phyloP scores from a whole-genome alignment of 2,888 invertebrate genomes.

The Philhelius pedissequus region DNA sequence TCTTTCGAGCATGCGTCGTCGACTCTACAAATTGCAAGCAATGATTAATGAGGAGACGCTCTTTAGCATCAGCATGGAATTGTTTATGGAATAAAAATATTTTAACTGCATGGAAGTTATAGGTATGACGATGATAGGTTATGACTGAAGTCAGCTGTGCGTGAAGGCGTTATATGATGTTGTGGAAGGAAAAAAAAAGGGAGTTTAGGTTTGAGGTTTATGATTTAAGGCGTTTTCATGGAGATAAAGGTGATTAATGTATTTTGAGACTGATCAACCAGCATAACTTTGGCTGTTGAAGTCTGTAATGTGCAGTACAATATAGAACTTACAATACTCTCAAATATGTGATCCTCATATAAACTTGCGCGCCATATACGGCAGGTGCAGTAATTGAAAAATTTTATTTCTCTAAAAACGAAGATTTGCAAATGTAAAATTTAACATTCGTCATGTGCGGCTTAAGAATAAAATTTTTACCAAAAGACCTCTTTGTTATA shows the following conservation, averaged over 20 bases:
- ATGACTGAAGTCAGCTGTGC: constrained; percentile 9
- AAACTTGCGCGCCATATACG: no score
- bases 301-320: no score
- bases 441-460: no score
- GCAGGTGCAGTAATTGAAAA: no score
- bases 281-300: no score
- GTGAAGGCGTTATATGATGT: constrained; percentile 20
- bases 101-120: neutral
- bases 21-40: constrained; percentile 41
- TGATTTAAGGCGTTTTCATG: neutral
- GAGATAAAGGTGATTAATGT: neutral
- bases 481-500: no score
- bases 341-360: no score
- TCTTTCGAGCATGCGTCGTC: constrained; percentile 63
- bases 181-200: neutral
- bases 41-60: constrained; percentile 56
- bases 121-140: neutral
- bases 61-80: constrained; percentile 27
- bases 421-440: no score
- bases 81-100: constrained; percentile 24
- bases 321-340: no score
- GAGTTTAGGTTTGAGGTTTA: neutral
- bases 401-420: no score
- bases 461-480: no score
- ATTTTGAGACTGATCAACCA: neutral